Evolutionary conservation across 2,888 invertebrate species (phyloP), one percentile per base, ranked within the genome.

Genomic region (Biston stratarius): DNA sequence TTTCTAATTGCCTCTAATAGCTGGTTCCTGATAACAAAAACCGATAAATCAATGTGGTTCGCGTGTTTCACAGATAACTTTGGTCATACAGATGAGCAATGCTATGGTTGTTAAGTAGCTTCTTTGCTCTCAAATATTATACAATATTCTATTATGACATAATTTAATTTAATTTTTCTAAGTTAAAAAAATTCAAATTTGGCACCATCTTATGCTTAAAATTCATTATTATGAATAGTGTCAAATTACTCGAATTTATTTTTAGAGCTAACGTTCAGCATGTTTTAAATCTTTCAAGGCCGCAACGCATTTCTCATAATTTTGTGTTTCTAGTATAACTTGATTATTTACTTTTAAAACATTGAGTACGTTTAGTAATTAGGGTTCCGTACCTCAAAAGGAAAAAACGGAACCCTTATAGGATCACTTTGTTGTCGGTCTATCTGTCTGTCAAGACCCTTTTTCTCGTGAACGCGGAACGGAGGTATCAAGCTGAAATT

Each of bases 1-100:
- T 76, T 74, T 74, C 67, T 73, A 72, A 76, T 73, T 73, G 73
- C 60, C 52, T 45, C 59, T 74, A 74, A 74, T 74, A 49, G 70
- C 57, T 64, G 63, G 73, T 72, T 70, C 69, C 76, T 73, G 73
- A 75, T 75, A 67, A 69, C 74, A 71, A 69, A 74, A 73, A 62
- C 61, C 73, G 66, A 76, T 74, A 75, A 76, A 73, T 76, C 69
- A 70, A 70, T 74, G 75, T 69, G 55, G 51, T 70, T 69, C 63
- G 73, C 75, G 72, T 75, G 73, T 72, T 72, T 68, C 15, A 64
- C 55, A 68, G 67, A 72, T 72, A 67, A 72, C 64, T 58, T 67
- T 58, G 44, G 38, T 61, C 52, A 51, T 52, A 57, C 48, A 38
- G 58, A 36, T 67, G 11, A 10, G 14, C 10, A 38, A 5, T 53